phyloP scores from a whole-genome alignment of 2,888 invertebrate genomes.

The Amblyjoppa fuscipennis region DNA sequence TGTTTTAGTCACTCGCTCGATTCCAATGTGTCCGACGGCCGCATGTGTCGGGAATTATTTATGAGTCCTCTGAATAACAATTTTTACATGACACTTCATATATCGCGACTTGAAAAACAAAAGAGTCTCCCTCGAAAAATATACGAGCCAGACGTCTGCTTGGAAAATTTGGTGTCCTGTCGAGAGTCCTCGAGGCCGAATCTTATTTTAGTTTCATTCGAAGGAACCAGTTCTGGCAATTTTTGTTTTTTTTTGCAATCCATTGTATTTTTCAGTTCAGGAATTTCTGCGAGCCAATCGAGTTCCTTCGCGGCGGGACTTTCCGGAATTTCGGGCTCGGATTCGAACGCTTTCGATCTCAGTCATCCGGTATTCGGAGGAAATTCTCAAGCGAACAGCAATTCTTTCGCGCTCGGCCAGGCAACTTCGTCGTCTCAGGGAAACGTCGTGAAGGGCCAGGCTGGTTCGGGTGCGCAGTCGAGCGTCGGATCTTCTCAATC shows the following conservation, averaged over 20 bases:
- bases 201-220: neutral
- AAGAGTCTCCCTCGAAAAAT: neutral
- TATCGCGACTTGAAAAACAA: constrained; percentile 10
- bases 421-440: constrained; percentile 78
- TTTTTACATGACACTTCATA: neutral
- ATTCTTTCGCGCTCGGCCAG: constrained; percentile 76
- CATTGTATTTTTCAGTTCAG: constrained; percentile 66
- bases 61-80: neutral
- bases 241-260: neutral
- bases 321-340: constrained; percentile 76
- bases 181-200: neutral
- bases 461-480: constrained; percentile 77
- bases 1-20: constrained; percentile 34
- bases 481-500: constrained; percentile 74
- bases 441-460: constrained; percentile 77
- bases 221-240: neutral
- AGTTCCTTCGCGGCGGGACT: constrained; percentile 77
- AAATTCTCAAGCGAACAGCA: constrained; percentile 73
- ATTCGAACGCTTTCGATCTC: constrained; percentile 75
- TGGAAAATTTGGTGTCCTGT: neutral
- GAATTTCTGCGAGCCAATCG: constrained; percentile 78
- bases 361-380: constrained; percentile 76
- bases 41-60: constrained; percentile 15
- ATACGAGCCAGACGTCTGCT: neutral
- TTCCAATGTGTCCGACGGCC: neutral